These are phyloP conservation scores for Litocranius walleri DNA, from an alignment of 2,113 vertebrate genomes.

Conservation along the genomic window DNA sequence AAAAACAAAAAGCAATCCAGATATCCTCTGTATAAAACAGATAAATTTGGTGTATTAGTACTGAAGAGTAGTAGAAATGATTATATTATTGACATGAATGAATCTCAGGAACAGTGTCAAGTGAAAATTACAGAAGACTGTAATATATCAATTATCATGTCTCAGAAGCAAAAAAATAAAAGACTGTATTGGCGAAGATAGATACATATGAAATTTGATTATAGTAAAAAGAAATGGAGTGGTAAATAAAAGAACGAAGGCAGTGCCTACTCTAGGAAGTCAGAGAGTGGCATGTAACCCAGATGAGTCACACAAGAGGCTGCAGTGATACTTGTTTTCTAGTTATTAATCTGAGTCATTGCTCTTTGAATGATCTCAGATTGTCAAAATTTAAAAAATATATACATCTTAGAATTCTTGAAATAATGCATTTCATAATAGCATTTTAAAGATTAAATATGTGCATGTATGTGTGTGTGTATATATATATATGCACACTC, in stretches of 20 bases:
- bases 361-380: neutral
- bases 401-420: neutral
- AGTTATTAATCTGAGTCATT: neutral
- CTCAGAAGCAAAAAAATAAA: neutral
- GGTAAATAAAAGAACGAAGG: neutral
- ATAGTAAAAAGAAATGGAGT: neutral
- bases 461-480: fast-evolving
- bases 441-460: neutral
- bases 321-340: neutral
- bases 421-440: neutral
- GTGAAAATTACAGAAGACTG: neutral
- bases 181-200: neutral
- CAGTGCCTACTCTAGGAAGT: neutral
- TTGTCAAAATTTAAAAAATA: neutral
- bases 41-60: neutral
- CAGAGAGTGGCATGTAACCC: neutral
- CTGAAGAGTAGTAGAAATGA: neutral
- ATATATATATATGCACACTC: neutral
- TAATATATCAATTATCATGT: neutral
- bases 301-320: neutral
- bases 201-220: neutral
- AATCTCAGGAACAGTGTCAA: neutral
- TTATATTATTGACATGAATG: neutral
- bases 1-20: neutral
- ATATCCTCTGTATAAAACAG: neutral